Conservation (phyloP, 2,888 invertebrate species). For the Belgica antarctica region DNA sequence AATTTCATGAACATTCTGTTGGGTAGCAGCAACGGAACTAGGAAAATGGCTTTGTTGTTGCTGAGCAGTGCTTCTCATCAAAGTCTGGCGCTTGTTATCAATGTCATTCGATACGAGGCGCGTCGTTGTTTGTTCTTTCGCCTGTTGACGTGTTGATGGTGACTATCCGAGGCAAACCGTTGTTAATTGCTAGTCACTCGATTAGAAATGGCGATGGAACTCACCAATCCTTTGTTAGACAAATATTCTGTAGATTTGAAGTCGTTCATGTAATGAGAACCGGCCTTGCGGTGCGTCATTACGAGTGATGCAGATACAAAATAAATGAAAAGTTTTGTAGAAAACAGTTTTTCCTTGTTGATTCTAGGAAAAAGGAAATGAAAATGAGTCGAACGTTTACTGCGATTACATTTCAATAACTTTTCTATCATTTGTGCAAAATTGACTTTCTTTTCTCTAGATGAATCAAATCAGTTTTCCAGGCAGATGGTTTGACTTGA, state of each 20-base stretch:
- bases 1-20: too few relatives aligned
- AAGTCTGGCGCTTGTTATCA: background rate
- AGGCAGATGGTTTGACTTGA: too few relatives aligned
- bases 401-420: background rate
- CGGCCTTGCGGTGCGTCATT: background rate
- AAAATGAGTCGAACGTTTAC: background rate
- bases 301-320: background rate
- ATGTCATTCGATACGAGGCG: background rate
- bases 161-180: background rate
- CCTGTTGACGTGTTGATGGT: background rate
- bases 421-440: background rate
- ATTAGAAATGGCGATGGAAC: background rate
- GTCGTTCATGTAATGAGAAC: background rate
- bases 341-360: background rate
- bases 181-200: conserved; percentile 1
- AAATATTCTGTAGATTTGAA: background rate
- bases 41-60: background rate
- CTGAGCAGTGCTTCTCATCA: too few relatives aligned
- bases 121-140: background rate
- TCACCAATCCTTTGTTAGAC: background rate
- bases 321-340: background rate
- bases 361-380: background rate
- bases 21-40: too few relatives aligned
- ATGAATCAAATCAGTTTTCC: too few relatives aligned
- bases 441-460: too few relatives aligned